Percentiles rank a stretch among this genome's conserved stretches.
phyloP scores from a whole-genome alignment of 1,140 invertebrate genomes.

The Pteromalus puparum region DNA sequence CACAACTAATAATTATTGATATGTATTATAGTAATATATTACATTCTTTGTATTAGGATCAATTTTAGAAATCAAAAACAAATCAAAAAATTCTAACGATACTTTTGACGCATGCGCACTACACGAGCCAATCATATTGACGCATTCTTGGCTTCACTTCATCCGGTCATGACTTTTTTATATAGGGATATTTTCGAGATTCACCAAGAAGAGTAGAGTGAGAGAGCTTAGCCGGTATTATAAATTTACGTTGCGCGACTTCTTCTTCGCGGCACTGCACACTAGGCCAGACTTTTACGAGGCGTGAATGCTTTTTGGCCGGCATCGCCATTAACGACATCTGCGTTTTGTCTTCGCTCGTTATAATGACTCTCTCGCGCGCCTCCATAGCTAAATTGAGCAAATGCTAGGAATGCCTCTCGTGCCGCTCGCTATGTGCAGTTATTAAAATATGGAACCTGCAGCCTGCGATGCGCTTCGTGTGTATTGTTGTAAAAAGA shows the following conservation, averaged over 20 bases:
- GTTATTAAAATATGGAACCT: background rate
- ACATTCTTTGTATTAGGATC: too few relatives aligned
- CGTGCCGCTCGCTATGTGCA: background rate
- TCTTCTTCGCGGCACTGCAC: background rate
- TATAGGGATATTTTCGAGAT: background rate
- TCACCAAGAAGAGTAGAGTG: too few relatives aligned
- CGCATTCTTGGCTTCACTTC: too few relatives aligned
- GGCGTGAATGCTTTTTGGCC: constrained; percentile 20
- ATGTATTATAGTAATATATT: too few relatives aligned
- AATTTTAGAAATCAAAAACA: too few relatives aligned
- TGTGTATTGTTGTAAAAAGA: background rate
- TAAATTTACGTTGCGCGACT: constrained; percentile 2
- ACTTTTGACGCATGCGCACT: too few relatives aligned
- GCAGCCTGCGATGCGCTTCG: background rate
- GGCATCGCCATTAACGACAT: constrained; percentile 11
- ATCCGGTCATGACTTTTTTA: too few relatives aligned
- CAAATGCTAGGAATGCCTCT: background rate
- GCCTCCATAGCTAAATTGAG: background rate
- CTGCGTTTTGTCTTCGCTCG: constrained; percentile 33
- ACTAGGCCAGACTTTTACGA: constrained; percentile 38
- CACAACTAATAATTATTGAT: too few relatives aligned
- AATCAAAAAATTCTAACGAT: too few relatives aligned
- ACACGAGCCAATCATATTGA: too few relatives aligned
- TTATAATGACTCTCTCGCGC: background rate
- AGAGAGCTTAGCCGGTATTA: background rate